phyloP scores from a whole-genome alignment of 1,140 invertebrate genomes.

The Sycobia sp. region DNA sequence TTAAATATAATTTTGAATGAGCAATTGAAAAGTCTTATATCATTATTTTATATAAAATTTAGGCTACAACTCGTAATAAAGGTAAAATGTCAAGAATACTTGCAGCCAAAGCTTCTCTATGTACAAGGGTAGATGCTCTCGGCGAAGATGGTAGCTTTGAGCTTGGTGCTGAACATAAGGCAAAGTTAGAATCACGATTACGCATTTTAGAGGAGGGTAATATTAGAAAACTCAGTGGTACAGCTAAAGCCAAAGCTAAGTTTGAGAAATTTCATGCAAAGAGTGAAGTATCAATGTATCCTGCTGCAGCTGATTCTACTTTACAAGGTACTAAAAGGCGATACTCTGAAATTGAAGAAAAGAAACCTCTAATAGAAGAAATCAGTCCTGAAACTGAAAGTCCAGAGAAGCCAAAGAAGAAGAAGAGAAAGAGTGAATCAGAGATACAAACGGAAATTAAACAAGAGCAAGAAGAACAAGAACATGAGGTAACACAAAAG shows the following conservation, averaged over 20 bases:
- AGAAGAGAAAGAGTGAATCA: slow-evolving; percentile 36
- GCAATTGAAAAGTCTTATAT: too few species aligned
- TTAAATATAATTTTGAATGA: too few species aligned
- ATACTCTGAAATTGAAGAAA: slow-evolving; percentile 58
- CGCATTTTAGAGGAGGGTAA: slow-evolving; percentile 84
- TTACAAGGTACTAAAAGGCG: slow-evolving; percentile 56
- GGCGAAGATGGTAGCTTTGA: slow-evolving; percentile 84
- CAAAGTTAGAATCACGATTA: slow-evolving; percentile 81
- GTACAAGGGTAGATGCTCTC: slow-evolving; percentile 93
- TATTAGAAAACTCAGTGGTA: slow-evolving; percentile 81
- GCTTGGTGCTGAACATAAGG: slow-evolving; percentile 85
- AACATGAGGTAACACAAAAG: slow-evolving; percentile 25
- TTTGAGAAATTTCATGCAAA: slow-evolving; percentile 91
- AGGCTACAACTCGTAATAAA: slow-evolving; percentile 68
- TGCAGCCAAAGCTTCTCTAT: slow-evolving; percentile 92
- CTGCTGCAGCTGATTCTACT: slow-evolving; percentile 67
- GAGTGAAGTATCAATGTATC: slow-evolving; percentile 72
- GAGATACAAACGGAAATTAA: background rate
- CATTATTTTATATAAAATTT: too few species aligned
- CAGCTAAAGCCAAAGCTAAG: slow-evolving; percentile 82
- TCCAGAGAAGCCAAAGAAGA: slow-evolving; percentile 43
- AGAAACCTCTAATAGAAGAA: slow-evolving; percentile 57
- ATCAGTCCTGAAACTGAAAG: slow-evolving; percentile 36
- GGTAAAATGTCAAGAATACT: slow-evolving; percentile 96
- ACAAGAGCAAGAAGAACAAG: background rate